These are phyloP conservation scores for Notechis scutatus DNA, from an alignment of 2,113 vertebrate genomes.

Conservation along the genomic window DNA sequence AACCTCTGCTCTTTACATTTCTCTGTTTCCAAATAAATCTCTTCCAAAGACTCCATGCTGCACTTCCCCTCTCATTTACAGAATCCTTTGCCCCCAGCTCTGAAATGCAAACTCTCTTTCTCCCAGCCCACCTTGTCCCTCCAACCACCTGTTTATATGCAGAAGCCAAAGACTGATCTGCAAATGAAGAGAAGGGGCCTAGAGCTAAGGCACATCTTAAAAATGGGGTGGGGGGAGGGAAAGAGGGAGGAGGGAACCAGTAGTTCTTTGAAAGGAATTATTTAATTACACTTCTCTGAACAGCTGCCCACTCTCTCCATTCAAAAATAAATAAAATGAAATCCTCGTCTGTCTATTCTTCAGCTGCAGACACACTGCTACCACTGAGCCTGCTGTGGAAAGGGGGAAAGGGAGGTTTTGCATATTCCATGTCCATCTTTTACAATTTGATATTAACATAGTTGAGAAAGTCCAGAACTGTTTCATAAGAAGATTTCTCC, in stretches of 20 bases:
- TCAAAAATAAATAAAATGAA: background rate
- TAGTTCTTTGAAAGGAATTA: background rate
- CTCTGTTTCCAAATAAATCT: slow-evolving; percentile 24
- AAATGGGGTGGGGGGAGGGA: background rate
- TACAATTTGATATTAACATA: background rate
- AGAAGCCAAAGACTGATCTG: background rate
- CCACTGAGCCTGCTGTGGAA: background rate
- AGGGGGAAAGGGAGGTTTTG: background rate
- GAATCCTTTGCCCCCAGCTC: background rate
- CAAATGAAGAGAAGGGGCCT: background rate
- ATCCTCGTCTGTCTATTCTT: background rate
- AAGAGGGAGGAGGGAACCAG: background rate
- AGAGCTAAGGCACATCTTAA: background rate
- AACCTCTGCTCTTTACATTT: background rate
- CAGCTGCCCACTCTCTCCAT: background rate
- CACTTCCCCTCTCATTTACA: background rate
- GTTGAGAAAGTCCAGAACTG: too few relatives aligned
- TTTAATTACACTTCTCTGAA: background rate
- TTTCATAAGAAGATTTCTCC: too few relatives aligned
- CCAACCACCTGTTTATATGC: background rate
- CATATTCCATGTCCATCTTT: background rate
- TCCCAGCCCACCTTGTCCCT: background rate
- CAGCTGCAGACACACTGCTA: background rate
- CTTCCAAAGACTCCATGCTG: background rate
- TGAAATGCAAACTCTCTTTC: slow-evolving; percentile 24